A percentile compares a stretch with the other conserved stretches of the same genome.
These are phyloP conservation scores for Lymantria dispar DNA, from an alignment of 2,888 invertebrate species.

Conservation along the genomic window DNA sequence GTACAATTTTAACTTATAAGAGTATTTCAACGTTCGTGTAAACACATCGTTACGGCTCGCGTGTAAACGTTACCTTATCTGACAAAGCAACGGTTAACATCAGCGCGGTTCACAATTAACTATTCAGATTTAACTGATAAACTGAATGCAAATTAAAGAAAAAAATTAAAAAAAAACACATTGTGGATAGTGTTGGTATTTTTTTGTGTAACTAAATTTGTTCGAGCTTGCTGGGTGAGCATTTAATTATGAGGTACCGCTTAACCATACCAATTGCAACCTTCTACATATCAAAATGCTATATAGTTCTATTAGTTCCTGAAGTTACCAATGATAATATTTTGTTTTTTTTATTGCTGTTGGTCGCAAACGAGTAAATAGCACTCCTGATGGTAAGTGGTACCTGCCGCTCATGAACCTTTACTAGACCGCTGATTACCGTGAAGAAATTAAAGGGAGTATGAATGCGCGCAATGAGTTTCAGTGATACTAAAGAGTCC, in stretches of 20 bases:
- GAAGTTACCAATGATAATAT: too few species aligned
- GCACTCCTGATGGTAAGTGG: too few species aligned
- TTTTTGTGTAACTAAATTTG: constrained; percentile 22
- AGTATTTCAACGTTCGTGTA: constrained; percentile 20
- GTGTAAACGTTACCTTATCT: constrained; percentile 63
- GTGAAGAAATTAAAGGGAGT: too few species aligned
- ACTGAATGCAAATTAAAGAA: constrained; percentile 64
- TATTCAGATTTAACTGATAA: constrained; percentile 64
- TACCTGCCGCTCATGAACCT: too few species aligned
- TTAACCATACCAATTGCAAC: too few species aligned
- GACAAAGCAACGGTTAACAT: constrained; percentile 67
- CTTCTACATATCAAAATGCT: too few species aligned
- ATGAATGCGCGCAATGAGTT: too few species aligned
- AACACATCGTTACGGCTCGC: constrained; percentile 40
- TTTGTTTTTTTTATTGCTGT: too few species aligned
- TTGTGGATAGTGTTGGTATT: constrained; percentile 6
- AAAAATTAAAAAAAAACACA: constrained; percentile 27
- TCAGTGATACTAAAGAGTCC: too few species aligned
- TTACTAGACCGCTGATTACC: too few species aligned
- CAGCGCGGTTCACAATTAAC: constrained; percentile 67
- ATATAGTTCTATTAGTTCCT: too few species aligned
- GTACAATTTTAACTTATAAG: background rate
- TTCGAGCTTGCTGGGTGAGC: constrained; percentile 4
- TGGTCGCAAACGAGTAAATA: too few species aligned
- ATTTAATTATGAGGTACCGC: background rate